Conservation (phyloP, 2,797 vertebrate genomes). For the Novumbra hubbsi region DNA sequence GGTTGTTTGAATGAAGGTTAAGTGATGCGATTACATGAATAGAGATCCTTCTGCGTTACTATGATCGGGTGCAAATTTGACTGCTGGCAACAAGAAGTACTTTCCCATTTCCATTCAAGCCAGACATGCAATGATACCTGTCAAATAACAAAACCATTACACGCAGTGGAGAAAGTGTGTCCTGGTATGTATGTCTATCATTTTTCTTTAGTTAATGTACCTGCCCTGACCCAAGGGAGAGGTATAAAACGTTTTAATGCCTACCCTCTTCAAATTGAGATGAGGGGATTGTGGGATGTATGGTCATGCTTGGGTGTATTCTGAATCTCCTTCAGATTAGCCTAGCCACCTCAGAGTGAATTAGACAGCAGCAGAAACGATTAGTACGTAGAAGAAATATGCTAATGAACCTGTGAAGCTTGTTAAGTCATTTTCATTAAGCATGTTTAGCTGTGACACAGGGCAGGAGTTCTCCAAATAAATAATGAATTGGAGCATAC, state of each 20-base stretch:
- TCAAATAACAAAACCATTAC: not conserved
- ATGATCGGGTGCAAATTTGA: conserved; percentile 15
- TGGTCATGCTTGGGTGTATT: conserved; percentile 48
- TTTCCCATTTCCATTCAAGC: not conserved
- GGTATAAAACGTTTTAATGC: conserved; percentile 13
- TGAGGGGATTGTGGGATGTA: conserved; percentile 48
- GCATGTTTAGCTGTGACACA: conserved; percentile 77
- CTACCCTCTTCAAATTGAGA: conserved; percentile 29
- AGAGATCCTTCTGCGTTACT: not conserved
- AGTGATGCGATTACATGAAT: conserved; percentile 39
- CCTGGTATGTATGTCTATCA: not conserved
- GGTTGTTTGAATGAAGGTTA: conserved; percentile 37
- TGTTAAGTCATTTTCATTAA: conserved; percentile 84
- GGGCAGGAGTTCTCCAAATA: conserved; percentile 62
- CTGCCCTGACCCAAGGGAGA: not conserved
- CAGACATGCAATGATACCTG: not conserved
- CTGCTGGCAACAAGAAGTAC: conserved; percentile 14
- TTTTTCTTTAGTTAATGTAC: not conserved
- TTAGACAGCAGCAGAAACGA: conserved; percentile 75
- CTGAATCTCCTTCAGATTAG: conserved; percentile 65
- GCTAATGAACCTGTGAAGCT: conserved; percentile 75
- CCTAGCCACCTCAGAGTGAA: conserved; percentile 65
- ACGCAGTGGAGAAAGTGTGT: not conserved
- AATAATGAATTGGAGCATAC: conserved; percentile 70
- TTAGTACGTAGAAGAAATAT: conserved; percentile 77